These are phyloP conservation scores for Hybognathus amarus DNA, from an alignment of 2,797 vertebrate genomes.

Conservation along the genomic window DNA sequence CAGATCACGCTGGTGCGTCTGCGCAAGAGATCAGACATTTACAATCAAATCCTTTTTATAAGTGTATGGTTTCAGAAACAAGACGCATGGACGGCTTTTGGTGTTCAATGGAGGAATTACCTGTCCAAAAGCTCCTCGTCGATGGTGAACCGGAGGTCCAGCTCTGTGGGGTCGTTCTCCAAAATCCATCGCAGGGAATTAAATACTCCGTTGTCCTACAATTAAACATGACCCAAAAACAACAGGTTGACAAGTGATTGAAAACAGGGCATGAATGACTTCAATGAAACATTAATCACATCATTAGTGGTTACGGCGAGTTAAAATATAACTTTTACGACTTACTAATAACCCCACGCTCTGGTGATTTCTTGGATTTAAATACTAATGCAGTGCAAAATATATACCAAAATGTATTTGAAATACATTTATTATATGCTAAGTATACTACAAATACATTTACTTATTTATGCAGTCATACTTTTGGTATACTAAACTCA, in stretches of 20 bases:
- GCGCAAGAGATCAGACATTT: conserved; percentile 29
- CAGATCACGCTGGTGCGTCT: conserved; percentile 96
- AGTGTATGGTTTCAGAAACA: not conserved
- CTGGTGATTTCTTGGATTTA: not conserved
- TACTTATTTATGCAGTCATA: no score
- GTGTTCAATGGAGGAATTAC: conserved; percentile 68
- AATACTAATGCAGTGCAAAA: not conserved
- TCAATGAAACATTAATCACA: not conserved
- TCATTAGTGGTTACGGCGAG: not conserved
- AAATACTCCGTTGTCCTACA: conserved; percentile 94
- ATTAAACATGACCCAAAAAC: not conserved
- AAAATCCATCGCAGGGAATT: conserved; percentile 97
- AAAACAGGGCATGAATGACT: not conserved
- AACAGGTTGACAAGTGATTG: not conserved
- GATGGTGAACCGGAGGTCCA: conserved; percentile 93
- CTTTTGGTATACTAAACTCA: no score
- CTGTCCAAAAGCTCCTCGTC: conserved; percentile 98
- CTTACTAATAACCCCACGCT: not conserved
- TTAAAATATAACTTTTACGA: not conserved
- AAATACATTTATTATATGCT: no score
- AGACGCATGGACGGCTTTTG: no score
- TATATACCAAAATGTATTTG: no score
- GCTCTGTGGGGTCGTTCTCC: conserved; percentile 92
- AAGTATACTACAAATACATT: no score
- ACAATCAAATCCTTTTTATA: not conserved